A percentile compares a stretch with the other conserved stretches of the same genome.
These are phyloP conservation scores for Lepilemur septentrionalis DNA, from an alignment of 2,797 vertebrate genomes.

Conservation along the genomic window DNA sequence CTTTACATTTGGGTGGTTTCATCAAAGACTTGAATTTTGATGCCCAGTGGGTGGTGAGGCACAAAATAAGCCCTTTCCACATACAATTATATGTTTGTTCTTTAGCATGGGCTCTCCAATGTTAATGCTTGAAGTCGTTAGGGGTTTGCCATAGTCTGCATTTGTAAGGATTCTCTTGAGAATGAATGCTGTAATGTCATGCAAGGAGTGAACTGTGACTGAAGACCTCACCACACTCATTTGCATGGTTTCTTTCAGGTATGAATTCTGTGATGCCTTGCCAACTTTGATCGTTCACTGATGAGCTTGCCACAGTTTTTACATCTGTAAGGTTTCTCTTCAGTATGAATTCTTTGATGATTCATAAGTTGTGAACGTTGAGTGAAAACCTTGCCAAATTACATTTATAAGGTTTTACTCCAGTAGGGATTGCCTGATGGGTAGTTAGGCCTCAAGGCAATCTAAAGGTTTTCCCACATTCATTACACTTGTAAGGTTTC, in stretches of 20 bases:
- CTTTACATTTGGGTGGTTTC: neutral
- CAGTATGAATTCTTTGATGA: neutral
- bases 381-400: neutral
- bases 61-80: neutral
- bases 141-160: neutral
- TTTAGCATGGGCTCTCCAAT: neutral
- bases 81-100: neutral
- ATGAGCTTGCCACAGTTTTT: neutral
- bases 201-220: neutral
- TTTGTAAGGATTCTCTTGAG: neutral
- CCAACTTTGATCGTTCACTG: neutral
- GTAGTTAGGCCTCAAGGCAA: neutral
- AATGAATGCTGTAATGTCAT: neutral
- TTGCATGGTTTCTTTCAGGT: neutral
- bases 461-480: neutral
- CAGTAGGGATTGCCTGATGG: neutral
- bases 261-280: neutral
- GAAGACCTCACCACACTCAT: neutral
- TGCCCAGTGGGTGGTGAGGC: neutral
- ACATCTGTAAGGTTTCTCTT: neutral
- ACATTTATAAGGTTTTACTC: neutral
- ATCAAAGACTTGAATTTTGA: neutral
- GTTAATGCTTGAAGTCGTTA: neutral
- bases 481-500: slow-evolving; percentile 9
- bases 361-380: neutral